phyloP scores from a whole-genome alignment of 2,797 vertebrate genomes.

The Crypturellus tataupa region DNA sequence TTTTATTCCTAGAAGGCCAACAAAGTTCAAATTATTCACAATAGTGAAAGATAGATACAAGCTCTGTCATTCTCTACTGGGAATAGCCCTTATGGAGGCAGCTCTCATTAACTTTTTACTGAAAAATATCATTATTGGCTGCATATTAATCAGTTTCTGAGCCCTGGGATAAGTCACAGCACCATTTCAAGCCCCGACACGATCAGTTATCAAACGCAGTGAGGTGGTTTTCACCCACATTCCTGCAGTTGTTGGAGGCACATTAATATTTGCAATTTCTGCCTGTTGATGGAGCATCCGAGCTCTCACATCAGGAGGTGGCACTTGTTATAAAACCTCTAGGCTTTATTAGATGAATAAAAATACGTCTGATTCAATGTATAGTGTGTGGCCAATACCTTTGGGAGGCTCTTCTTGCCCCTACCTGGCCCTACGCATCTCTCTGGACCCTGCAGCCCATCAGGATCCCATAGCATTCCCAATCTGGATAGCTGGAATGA shows the following conservation, averaged over 20 bases:
- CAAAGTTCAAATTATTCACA: background rate
- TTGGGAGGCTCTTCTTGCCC: background rate
- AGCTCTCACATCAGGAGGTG: too few relatives aligned
- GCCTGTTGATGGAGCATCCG: background rate
- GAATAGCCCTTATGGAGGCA: background rate
- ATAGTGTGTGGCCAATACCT: background rate
- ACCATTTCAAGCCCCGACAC: background rate
- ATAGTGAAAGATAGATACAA: background rate
- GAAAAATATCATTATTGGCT: background rate
- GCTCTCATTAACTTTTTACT: background rate
- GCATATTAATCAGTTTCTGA: background rate
- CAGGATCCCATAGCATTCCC: background rate
- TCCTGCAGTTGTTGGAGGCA: background rate
- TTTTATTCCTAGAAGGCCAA: background rate
- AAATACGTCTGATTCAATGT: background rate
- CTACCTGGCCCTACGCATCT: background rate
- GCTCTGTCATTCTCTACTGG: background rate
- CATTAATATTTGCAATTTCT: background rate
- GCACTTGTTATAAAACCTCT: background rate
- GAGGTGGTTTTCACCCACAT: background rate
- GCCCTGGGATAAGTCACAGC: background rate
- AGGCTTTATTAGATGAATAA: background rate
- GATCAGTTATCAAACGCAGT: background rate
- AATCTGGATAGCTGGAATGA: background rate
- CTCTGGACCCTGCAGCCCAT: background rate